phyloP scores from a whole-genome alignment of 2,113 vertebrate genomes.

The pig (Sus scrofa) region DNA sequence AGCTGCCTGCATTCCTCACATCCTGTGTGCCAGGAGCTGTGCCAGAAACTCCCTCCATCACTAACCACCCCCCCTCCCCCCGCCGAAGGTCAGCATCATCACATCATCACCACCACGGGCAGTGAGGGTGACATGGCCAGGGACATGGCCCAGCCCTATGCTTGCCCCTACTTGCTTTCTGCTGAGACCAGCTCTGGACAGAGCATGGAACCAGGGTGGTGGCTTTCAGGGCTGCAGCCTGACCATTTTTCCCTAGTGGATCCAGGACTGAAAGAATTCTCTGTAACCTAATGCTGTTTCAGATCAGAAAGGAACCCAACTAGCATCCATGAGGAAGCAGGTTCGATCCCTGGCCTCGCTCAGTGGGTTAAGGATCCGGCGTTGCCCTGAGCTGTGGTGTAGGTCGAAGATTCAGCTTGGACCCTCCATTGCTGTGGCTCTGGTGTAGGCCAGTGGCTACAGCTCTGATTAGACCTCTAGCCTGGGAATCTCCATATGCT shows the following conservation, averaged over 20 bases:
- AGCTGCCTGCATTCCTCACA: background rate
- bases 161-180: background rate
- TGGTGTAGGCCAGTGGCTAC: no score
- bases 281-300: conserved; percentile 67
- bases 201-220: conserved; percentile 58
- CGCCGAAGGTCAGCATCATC: background rate
- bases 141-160: background rate
- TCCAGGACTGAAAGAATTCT: background rate
- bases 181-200: conserved; percentile 18
- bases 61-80: background rate
- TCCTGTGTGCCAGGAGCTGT: background rate
- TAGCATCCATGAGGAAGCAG: no score
- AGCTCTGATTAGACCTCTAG: no score
- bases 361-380: no score
- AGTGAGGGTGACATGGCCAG: background rate
- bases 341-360: no score
- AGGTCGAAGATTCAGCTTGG: no score
- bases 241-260: conserved; percentile 1
- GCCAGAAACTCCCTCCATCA: background rate
- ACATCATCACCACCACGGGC: background rate
- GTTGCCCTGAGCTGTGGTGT: no score
- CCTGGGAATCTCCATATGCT: no score
- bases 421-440: no score
- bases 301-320: background rate
- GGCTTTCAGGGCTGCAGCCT: background rate